Base-by-base conservation (phyloP, 1,140 invertebrate species). In the Subanguina moxae region DNA sequence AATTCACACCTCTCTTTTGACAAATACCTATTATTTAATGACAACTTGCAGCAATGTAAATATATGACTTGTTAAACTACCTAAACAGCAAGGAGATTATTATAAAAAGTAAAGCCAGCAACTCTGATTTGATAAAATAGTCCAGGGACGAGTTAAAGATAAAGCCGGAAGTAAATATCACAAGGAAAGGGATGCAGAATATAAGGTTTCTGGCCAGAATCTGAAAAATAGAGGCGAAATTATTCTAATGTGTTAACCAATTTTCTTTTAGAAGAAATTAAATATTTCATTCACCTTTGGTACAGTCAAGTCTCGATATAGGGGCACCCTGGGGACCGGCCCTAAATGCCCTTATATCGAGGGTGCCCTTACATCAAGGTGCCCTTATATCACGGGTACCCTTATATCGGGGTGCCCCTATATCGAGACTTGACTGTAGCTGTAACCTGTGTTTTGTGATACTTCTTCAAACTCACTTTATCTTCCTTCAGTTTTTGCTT, bases 121-220 rank as follows among this genome's bases (percentile, higher is more conserved):
- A 83, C 65, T 71, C 67, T n/a, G 48, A 17, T 87, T 97, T 97
- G 57, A 90, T 86, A 78, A 89, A 84, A 84, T 90, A 89, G 73
- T 88, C 84, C 64, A 90, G 85, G 75, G 88, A 87, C 71, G 89
- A 87, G 82, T 93, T 88, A 71, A 94, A 87, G 62, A 94, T 88
- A 78, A 90, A 87, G 65, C 93, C 93, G 66, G 92, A 88, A 45
- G 89, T 78, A 84, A 93, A 94, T 85, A 95, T 91, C 28, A 89
- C 88, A 73, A 94, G 81, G 82, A 96, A 94, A 23, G 94, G 94
- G 69, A 91, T 89, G 65, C 88, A 86, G 68, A 90, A 88, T 88
- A 93, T 92, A 57, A 90, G 89, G 87, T 90, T 91, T 87, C 89
- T 92, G 76, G 90, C 85, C 76, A 93, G 84, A 83, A 88, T 88